phyloP scores from a whole-genome alignment of 2,888 invertebrate genomes.

The Microplitis deprimator region DNA sequence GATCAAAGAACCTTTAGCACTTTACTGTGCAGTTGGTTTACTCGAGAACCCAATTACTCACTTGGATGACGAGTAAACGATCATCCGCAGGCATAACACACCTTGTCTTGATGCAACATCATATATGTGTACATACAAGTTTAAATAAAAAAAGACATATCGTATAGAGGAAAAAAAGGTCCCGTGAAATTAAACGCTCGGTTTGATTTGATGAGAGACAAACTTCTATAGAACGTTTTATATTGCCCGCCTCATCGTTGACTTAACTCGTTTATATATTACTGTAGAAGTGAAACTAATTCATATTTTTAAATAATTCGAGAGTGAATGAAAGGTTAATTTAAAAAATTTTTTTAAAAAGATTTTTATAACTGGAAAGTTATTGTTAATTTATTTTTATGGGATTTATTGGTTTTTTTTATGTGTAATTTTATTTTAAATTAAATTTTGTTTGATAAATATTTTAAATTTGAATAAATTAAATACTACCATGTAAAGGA shows the following conservation, averaged over 20 bases:
- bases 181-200: constrained; percentile 29
- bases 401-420: background rate
- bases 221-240: background rate
- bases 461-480: background rate
- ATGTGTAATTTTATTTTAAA: background rate
- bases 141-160: background rate
- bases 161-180: background rate
- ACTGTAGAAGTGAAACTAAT: background rate
- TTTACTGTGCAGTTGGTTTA: constrained; percentile 9
- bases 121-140: background rate
- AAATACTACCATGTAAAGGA: background rate
- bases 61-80: constrained; percentile 30
- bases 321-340: background rate
- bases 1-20: constrained; percentile 14
- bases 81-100: background rate
- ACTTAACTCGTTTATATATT: background rate
- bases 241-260: constrained; percentile 11
- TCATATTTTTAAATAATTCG: background rate
- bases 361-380: background rate
- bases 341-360: background rate
- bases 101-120: background rate
- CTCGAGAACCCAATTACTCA: constrained; percentile 35
- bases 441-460: background rate
- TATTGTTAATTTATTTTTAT: background rate
- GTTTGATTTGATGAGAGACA: constrained; percentile 21